Conservation (phyloP, 2,113 vertebrate genomes). For the Danionella cerebrum region DNA sequence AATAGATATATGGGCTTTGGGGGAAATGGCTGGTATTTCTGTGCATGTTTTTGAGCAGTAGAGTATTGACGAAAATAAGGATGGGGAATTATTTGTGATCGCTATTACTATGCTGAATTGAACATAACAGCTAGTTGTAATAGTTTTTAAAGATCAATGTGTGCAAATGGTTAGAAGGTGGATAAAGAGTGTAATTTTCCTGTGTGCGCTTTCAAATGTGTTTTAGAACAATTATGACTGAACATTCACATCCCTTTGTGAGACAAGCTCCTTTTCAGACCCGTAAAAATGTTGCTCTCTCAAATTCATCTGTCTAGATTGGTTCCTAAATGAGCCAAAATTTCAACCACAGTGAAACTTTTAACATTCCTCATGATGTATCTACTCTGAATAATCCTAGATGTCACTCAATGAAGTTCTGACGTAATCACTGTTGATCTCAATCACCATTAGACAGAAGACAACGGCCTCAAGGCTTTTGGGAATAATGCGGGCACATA, state of each 20-base stretch:
- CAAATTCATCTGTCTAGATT: no score
- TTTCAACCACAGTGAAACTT: no score
- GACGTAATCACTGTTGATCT: no score
- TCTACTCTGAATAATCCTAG: no score
- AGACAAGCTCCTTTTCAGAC: neutral
- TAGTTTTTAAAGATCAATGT: slow-evolving; percentile 18
- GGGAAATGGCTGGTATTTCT: neutral
- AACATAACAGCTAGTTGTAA: neutral
- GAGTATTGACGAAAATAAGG: neutral
- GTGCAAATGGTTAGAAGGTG: slow-evolving; percentile 5
- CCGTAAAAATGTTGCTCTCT: neutral
- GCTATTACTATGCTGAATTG: no score
- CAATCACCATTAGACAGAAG: no score
- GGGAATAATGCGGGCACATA: no score
- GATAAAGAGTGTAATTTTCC: slow-evolving; percentile 26
- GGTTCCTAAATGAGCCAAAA: no score
- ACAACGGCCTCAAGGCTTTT: no score
- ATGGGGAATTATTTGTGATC: neutral
- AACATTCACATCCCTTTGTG: neutral
- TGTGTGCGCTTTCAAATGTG: neutral
- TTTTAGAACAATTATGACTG: slow-evolving; percentile 17
- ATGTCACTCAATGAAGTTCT: no score
- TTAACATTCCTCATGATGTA: no score
- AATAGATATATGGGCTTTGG: neutral
- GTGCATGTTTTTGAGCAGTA: neutral